phyloP scores from a whole-genome alignment of 2,888 invertebrate genomes.

The Crepidodera aurea region DNA sequence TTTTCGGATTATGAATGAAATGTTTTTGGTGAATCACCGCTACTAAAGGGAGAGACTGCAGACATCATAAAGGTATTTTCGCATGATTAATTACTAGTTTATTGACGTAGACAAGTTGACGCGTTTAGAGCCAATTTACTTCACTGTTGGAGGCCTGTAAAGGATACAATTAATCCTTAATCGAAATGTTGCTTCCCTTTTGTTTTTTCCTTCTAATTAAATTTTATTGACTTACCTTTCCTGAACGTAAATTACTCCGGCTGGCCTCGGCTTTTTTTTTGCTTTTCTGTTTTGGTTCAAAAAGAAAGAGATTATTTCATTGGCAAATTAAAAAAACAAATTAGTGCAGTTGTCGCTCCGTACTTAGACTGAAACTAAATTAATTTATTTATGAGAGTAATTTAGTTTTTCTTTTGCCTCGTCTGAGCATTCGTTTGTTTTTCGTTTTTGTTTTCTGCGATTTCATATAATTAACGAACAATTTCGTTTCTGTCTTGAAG shows the following conservation, averaged over 20 bases:
- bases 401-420: slow-evolving; percentile 26
- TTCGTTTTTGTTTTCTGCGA: slow-evolving; percentile 10
- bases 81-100: slow-evolving; percentile 49
- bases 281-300: slow-evolving; percentile 12
- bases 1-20: too few species aligned
- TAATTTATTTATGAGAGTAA: slow-evolving; percentile 28
- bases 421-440: slow-evolving; percentile 8
- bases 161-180: slow-evolving; percentile 48
- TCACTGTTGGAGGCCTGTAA: slow-evolving; percentile 47
- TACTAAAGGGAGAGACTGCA: slow-evolving; percentile 31
- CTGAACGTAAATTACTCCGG: slow-evolving; percentile 25
- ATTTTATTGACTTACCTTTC: slow-evolving; percentile 38
- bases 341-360: slow-evolving; percentile 23
- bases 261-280: slow-evolving; percentile 5
- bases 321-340: slow-evolving; percentile 29
- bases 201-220: slow-evolving; percentile 38
- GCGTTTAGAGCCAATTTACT: slow-evolving; percentile 49
- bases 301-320: slow-evolving; percentile 29
- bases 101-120: slow-evolving; percentile 50
- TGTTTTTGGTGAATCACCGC: background rate
- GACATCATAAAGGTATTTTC: slow-evolving; percentile 46
- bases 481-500: slow-evolving; percentile 6
- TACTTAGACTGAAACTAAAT: slow-evolving; percentile 24
- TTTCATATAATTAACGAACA: slow-evolving; percentile 22
- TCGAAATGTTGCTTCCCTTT: slow-evolving; percentile 43